Conservation (phyloP, 92 coral and sea anemone species). For the Zoanthus sociatus region DNA sequence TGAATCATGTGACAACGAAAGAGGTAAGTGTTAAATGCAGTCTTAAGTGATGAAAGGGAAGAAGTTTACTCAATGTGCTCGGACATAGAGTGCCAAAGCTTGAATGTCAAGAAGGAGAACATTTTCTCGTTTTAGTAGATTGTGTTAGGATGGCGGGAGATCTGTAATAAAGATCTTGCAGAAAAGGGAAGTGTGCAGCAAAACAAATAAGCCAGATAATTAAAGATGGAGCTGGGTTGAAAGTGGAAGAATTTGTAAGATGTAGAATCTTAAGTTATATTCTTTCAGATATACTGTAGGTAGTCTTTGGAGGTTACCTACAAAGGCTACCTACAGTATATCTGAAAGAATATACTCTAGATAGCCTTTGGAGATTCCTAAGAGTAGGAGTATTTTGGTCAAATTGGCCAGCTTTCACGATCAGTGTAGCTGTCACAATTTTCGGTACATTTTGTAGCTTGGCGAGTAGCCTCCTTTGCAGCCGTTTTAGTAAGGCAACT, state of each 20-base stretch:
- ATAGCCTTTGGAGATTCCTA: neutral
- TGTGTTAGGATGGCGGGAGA: slow-evolving; percentile 17
- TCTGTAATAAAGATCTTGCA: slow-evolving; percentile 11
- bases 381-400: neutral
- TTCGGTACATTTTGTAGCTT: slow-evolving; percentile 7
- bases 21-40: neutral
- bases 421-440: neutral
- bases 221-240: slow-evolving; percentile 48
- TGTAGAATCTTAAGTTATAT: slow-evolving; percentile 48
- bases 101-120: neutral
- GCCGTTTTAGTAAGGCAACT: no score
- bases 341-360: neutral
- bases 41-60: neutral
- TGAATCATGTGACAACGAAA: neutral
- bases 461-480: neutral
- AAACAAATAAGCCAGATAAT: slow-evolving; percentile 15
- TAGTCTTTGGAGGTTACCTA: neutral
- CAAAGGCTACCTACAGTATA: no score
- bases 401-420: neutral
- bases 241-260: slow-evolving; percentile 46
- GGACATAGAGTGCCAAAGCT: neutral
- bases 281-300: slow-evolving; percentile 27
- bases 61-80: neutral
- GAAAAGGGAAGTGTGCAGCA: slow-evolving; percentile 24
- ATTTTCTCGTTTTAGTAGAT: slow-evolving; percentile 4